phyloP scores from a whole-genome alignment of 23 tunicate genomes.

The Trididemnum clinides region DNA sequence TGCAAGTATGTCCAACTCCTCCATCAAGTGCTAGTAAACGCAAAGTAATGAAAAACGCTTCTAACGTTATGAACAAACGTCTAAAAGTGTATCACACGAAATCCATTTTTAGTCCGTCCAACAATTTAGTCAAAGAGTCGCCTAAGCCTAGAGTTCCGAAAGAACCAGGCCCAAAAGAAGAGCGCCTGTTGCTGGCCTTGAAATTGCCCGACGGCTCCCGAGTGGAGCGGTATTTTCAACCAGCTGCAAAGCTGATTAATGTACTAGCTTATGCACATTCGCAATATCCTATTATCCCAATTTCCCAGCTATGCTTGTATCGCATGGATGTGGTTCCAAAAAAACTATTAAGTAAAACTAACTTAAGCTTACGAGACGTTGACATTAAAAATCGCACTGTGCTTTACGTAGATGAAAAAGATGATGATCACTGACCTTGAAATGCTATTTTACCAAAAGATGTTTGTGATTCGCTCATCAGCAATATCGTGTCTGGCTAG shows the following conservation, averaged over 20 bases:
- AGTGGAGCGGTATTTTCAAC: slow-evolving; percentile 66
- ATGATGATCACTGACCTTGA: slow-evolving; percentile 33
- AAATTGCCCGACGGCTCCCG: slow-evolving; percentile 89
- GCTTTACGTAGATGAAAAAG: slow-evolving; percentile 78
- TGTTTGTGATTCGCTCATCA: too few species aligned
- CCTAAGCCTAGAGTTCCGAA: slow-evolving; percentile 31
- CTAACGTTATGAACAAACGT: slow-evolving; percentile 17
- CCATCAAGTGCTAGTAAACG: slow-evolving; percentile 27
- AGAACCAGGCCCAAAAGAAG: slow-evolving; percentile 62
- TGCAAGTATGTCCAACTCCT: slow-evolving; percentile 7
- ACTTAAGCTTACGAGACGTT: slow-evolving; percentile 26
- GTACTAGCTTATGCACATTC: slow-evolving; percentile 61
- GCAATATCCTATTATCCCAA: slow-evolving; percentile 31
- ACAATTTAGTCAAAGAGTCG: neutral
- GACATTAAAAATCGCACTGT: slow-evolving; percentile 67
- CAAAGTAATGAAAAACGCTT: neutral
- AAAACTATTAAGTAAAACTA: slow-evolving; percentile 33
- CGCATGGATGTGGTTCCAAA: slow-evolving; percentile 77
- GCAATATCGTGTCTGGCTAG: too few species aligned
- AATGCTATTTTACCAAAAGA: too few species aligned
- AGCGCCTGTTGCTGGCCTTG: slow-evolving; percentile 62
- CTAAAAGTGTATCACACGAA: slow-evolving; percentile 40
- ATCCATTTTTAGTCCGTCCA: slow-evolving; percentile 51
- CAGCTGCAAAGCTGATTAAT: slow-evolving; percentile 27
- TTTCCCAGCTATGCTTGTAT: slow-evolving; percentile 42